A percentile compares a stretch with the other conserved stretches of the same genome.
Conservation (phyloP, 2,888 invertebrate species). For the Nineta flava region DNA sequence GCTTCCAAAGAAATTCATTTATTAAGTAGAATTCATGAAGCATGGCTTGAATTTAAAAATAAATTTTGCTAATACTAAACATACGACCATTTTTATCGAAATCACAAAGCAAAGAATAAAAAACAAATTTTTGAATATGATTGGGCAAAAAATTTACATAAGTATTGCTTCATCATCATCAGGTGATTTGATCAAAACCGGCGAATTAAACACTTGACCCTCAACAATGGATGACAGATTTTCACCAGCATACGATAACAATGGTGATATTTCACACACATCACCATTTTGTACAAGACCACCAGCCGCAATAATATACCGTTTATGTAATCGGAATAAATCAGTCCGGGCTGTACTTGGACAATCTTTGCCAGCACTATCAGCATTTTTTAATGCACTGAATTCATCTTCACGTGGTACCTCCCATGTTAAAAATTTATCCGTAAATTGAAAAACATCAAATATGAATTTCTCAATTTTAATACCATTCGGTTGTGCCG, state of each 20-base stretch:
- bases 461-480: conserved; percentile 99
- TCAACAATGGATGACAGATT: conserved; percentile 49
- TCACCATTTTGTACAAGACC: conserved; percentile 48
- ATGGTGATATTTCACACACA: conserved; percentile 82
- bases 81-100: no score
- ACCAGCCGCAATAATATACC: conserved; percentile 67
- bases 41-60: no score
- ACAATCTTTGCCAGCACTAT: conserved; percentile 76
- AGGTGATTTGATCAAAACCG: conserved; percentile 39
- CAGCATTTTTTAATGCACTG: conserved; percentile 90
- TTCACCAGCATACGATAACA: conserved; percentile 84
- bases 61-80: no score
- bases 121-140: no score
- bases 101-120: no score
- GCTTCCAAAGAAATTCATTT: no score
- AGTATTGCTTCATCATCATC: no score
- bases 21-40: no score
- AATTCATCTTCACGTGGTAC: conserved; percentile 86
- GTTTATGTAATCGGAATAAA: conserved; percentile 58
- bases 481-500: conserved; percentile 74
- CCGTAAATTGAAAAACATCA: conserved; percentile 90
- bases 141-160: no score
- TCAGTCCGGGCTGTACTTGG: conserved; percentile 74
- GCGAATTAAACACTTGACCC: conserved; percentile 50
- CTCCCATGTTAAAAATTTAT: conserved; percentile 86